These are phyloP conservation scores for Pipistrellus pipistrellus DNA, from an alignment of 2,797 vertebrate genomes.

Conservation along the genomic window DNA sequence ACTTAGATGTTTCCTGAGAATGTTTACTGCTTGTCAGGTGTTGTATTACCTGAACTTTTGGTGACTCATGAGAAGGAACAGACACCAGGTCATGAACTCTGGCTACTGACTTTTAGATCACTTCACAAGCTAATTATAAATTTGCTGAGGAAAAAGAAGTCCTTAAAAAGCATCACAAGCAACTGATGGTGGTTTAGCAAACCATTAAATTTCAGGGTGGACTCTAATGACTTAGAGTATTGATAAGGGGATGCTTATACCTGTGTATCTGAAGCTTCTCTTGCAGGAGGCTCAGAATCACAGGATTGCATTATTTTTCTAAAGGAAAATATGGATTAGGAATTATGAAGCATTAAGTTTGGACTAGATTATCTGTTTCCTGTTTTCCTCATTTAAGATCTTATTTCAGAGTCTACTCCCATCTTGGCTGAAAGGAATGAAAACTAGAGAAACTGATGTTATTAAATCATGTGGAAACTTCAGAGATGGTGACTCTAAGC, in stretches of 20 bases:
- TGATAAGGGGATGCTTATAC: background rate
- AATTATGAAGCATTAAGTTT: background rate
- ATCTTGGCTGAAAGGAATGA: background rate
- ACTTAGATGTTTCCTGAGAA: constrained; percentile 54
- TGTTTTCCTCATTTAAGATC: background rate
- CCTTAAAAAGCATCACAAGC: background rate
- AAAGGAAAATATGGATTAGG: background rate
- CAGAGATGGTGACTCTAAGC: background rate
- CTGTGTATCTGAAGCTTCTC: background rate
- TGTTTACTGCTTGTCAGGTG: constrained; percentile 59
- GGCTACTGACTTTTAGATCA: constrained; percentile 12
- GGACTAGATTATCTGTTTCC: background rate
- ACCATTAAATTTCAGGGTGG: background rate
- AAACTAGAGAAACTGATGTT: background rate
- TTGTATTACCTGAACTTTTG: constrained; percentile 63
- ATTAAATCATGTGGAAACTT: background rate
- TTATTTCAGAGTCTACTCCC: background rate
- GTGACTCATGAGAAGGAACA: constrained; percentile 28
- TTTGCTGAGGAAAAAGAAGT: background rate
- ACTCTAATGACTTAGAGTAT: background rate
- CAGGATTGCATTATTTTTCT: background rate
- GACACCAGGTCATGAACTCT: background rate
- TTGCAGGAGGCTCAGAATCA: background rate
- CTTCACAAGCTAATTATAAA: background rate
- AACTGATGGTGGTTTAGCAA: background rate